Evolutionary conservation across 2,113 vertebrate genomes (phyloP), one percentile per base, ranked within the genome.

Genomic region (Hippocampus barbouri): DNA sequence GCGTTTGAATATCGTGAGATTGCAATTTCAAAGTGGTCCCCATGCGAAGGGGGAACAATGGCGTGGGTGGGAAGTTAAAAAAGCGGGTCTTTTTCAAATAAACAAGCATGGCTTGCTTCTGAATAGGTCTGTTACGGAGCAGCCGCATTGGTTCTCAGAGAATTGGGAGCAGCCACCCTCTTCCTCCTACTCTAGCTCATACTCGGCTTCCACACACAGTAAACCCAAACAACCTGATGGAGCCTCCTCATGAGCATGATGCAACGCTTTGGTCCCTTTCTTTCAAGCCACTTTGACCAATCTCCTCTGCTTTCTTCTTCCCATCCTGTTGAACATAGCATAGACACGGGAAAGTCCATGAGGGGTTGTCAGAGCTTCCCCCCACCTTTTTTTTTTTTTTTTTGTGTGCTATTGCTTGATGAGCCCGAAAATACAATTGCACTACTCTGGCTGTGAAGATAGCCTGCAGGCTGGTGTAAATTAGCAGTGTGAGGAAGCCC

Each of bases 351-450:
- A 85, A 87, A 81, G 82, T 76, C 75, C 74, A 78, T 30, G 75
- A 76, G 81, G 84, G 76, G 5, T 10, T 16, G 15, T 72, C 40
- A 74, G 53, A 61, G 67, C 63, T 74, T 38, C 75, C 69, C 68
- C 76, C 81, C 77, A 25, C 25, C 84, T 82, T 89, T 85, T 86
- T 83, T 77, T 85, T 79, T 89, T 85, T 34, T 3, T 34, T 3
- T 34, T 3, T 34, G 30, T 34, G 30, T 86, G 78, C 84, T 62
- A 78, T 71, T 91, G 89, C 89, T 90, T 93, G 93, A 94, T 92
- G 92, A 92, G 89, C 89, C 91, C 90, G 91, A 94, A 93, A 93
- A 93, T 85, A 92, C 93, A 92, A 91, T 91, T 91, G 90, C 84
- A 85, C 90, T 88, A 90, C 87, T 85, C 86, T 77, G 85, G 85